Evolutionary conservation across 2,113 vertebrate genomes (phyloP).

Genomic region (Isichthys henryi): DNA sequence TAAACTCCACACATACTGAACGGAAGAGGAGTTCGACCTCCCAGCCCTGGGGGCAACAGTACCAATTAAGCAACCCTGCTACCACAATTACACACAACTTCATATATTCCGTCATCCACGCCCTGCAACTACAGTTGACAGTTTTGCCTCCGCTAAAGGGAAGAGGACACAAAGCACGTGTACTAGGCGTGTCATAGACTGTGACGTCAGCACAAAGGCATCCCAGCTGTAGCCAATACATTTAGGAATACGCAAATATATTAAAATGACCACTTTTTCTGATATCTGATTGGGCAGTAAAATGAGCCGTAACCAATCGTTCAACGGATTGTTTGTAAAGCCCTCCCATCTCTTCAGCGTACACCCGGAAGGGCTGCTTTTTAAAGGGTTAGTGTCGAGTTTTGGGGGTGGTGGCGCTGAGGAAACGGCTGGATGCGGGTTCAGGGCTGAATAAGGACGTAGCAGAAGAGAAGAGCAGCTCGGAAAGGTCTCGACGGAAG

Average conservation of each 20-base stretch:
- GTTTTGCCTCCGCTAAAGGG: slow-evolving; percentile 28
- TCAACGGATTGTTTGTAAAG: slow-evolving; percentile 44
- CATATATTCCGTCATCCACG: not conserved
- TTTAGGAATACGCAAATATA: slow-evolving; percentile 37
- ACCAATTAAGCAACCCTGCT: not conserved
- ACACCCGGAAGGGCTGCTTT: slow-evolving; percentile 58
- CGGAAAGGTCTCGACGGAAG: not conserved
- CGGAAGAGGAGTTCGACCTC: not conserved
- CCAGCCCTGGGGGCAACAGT: not conserved
- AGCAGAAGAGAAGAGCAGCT: not conserved
- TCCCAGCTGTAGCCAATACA: slow-evolving; percentile 32
- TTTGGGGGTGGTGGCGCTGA: slow-evolving; percentile 32
- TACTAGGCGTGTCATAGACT: slow-evolving; percentile 50
- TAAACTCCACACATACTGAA: not conserved
- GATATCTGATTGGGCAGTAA: slow-evolving; percentile 33
- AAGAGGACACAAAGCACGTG: slow-evolving; percentile 59
- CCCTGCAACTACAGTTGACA: not conserved
- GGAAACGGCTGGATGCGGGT: not conserved
- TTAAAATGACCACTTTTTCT: not conserved
- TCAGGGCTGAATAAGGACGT: slow-evolving; percentile 8
- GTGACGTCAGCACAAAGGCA: not conserved
- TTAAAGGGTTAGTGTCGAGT: slow-evolving; percentile 56
- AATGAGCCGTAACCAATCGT: slow-evolving; percentile 42
- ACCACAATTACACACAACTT: not conserved
- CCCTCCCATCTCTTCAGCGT: slow-evolving; percentile 33